A percentile compares a stretch with the other conserved stretches of the same genome.
Conservation (phyloP, 1,140 invertebrate genomes). For the Sycophaga agraensis region DNA sequence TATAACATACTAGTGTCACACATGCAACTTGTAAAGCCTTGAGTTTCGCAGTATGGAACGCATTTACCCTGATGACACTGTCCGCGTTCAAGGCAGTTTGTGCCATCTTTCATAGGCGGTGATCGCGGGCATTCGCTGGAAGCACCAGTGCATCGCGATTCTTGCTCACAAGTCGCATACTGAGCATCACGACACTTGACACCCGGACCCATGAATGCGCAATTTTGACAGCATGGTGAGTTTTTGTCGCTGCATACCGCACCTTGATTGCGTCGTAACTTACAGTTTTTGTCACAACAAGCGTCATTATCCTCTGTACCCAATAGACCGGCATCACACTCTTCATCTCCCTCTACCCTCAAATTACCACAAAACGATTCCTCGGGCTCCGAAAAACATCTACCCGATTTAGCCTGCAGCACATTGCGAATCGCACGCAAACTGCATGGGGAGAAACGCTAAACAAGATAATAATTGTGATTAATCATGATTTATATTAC, state of each 20-base stretch:
- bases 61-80: constrained; percentile 84
- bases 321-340: constrained; percentile 90
- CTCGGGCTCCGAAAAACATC: constrained; percentile 92
- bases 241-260: constrained; percentile 93
- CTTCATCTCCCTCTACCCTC: constrained; percentile 89
- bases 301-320: constrained; percentile 89
- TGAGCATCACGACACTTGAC: constrained; percentile 85
- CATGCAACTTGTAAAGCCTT: constrained; percentile 90
- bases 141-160: constrained; percentile 71
- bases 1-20: constrained; percentile 80
- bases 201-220: constrained; percentile 77
- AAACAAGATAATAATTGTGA: constrained; percentile 30
- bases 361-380: constrained; percentile 94
- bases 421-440: constrained; percentile 90
- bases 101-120: constrained; percentile 83
- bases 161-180: constrained; percentile 86
- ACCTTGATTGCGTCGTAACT: constrained; percentile 74
- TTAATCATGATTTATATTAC: too few relatives aligned
- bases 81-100: constrained; percentile 84
- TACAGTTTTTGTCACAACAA: constrained; percentile 92
- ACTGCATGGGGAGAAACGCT: constrained; percentile 95
- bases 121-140: constrained; percentile 76
- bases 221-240: constrained; percentile 89
- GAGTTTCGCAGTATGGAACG: constrained; percentile 90
- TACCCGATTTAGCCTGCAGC: constrained; percentile 84